Base-by-base conservation (phyloP, 2,888 invertebrate species). In the Brachypterus glaber region DNA sequence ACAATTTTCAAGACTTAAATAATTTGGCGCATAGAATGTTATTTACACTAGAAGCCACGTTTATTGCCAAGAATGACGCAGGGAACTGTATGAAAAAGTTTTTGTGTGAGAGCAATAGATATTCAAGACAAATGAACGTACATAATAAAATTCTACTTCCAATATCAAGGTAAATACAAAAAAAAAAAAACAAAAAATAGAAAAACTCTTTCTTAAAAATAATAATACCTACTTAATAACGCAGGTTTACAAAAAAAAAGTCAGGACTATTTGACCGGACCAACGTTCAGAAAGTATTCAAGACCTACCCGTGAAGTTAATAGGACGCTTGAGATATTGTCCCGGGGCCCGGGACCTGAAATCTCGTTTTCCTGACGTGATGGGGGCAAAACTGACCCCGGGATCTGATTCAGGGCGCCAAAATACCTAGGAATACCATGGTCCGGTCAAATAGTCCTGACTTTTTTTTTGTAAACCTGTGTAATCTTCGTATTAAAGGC, bases 81-180 rank as follows among this genome's bases (percentile, higher is more conserved):
- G 65, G 73, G 40, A 56, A 72, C 14, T 84, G 84, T 53, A 61
- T 84, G 21, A 71, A 76, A 31, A 70, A 74, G 43, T 64, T 70
- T 2, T 61, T 85, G 15, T 85, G 85, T 55, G 70, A 78, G 31
- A 79, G 79, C 33, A 83, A 82, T 54, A 74, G 69, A 49, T 71
- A 68, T 48, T 78, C 79, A 1, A 71, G 76, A 41, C 62, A 60
- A 15, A 57, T 75, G 34, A 56, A 60, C 0, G 73, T 74, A 39
- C 69, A 66, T 5, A 75, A 73, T 40, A 74, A 73, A 57, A 72
- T 80, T 48, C 81, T 82, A 78, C 63, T 83, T 39, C 82, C 84
- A 0, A 69, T 84, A 44, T 84, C 82, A 81, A 79, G 83, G 84
- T 83, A 68, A 43, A 8, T 18, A 39, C 33, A 21, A 27, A 15